Conservation (phyloP, 92 coral and sea anemone genomes). For the Desmophyllum pertusum region DNA sequence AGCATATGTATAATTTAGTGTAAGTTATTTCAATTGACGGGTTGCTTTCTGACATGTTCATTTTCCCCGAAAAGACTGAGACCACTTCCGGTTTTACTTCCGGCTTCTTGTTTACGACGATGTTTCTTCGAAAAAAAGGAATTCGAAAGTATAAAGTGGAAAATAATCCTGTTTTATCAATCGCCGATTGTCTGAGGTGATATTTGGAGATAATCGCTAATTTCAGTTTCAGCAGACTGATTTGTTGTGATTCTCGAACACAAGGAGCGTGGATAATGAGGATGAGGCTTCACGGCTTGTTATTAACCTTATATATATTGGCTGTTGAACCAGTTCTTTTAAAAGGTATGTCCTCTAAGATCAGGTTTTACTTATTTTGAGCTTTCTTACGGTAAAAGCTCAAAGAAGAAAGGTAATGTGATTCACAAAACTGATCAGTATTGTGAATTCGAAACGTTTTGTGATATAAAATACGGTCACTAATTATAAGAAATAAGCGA, state of each 20-base stretch:
- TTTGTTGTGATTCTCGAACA: background rate
- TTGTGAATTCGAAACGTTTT: background rate
- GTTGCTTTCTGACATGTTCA: too few species aligned
- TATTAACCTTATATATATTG: background rate
- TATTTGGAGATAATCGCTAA: background rate
- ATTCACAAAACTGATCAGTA: background rate
- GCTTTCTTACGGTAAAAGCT: background rate
- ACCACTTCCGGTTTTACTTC: too few species aligned
- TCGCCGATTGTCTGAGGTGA: background rate
- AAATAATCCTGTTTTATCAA: background rate
- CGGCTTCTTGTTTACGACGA: too few species aligned
- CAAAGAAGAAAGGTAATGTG: too few species aligned
- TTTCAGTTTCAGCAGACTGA: background rate
- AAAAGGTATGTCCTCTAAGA: constrained; percentile 9
- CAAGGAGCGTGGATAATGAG: background rate
- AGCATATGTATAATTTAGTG: too few species aligned
- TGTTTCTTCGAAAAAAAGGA: background rate
- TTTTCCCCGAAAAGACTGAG: too few species aligned
- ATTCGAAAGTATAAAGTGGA: background rate
- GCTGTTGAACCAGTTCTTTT: background rate
- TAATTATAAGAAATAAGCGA: too few species aligned
- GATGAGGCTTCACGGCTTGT: background rate
- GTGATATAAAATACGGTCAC: too few species aligned
- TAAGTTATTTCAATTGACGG: too few species aligned
- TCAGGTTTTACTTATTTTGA: background rate